Conservation (phyloP, 2,113 vertebrate species). For the Brachirus orientalis region DNA sequence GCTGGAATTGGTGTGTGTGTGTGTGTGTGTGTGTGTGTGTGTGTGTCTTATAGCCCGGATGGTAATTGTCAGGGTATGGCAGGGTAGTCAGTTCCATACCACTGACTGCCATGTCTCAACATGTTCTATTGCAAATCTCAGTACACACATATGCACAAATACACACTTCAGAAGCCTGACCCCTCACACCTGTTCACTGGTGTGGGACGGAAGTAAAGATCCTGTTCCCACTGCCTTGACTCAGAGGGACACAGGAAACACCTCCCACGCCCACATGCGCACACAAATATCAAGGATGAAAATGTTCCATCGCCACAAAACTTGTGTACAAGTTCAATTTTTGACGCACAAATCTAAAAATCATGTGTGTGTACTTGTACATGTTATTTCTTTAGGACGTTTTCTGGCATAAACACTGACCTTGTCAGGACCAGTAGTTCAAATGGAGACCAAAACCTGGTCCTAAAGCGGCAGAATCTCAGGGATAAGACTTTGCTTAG, state of each 20-base stretch:
- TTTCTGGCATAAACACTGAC: too few species aligned
- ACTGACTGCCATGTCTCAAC: constrained; percentile 64
- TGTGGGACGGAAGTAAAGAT: constrained; percentile 70
- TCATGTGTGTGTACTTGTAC: too few species aligned
- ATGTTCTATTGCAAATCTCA: constrained; percentile 64
- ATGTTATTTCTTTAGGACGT: too few species aligned
- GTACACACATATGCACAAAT: constrained; percentile 6
- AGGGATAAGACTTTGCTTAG: too few species aligned
- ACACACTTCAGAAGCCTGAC: constrained; percentile 48
- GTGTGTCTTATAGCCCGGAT: constrained; percentile 38
- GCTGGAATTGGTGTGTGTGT: constrained; percentile 39
- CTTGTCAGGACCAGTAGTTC: too few species aligned
- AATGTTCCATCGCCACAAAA: constrained; percentile 34
- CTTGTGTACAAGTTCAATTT: constrained; percentile 7
- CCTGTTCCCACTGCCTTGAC: constrained; percentile 55
- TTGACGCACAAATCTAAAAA: background rate
- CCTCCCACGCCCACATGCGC: constrained; percentile 9
- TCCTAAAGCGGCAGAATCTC: too few species aligned
- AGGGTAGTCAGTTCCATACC: constrained; percentile 76
- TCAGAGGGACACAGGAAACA: constrained; percentile 56
- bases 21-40: constrained; percentile 14
- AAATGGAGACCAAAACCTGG: too few species aligned
- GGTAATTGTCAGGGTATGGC: constrained; percentile 75
- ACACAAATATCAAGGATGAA: constrained; percentile 23
- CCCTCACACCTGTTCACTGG: constrained; percentile 62